Evolutionary conservation across 2,888 invertebrate genomes (phyloP).

Genomic region (Trissonchulus latispiculum): DNA sequence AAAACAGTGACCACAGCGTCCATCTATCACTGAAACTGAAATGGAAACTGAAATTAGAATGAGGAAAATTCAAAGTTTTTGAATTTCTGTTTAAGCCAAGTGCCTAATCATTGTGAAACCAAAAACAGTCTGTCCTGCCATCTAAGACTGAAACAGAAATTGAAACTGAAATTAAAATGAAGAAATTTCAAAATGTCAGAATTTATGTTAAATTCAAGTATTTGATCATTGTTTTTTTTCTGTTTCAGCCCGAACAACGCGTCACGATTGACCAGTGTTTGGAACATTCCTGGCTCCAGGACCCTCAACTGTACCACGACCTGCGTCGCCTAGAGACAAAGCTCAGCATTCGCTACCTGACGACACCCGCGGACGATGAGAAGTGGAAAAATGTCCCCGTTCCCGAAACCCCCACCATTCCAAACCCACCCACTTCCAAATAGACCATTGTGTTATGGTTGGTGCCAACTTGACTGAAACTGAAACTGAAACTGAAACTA

Average conservation of each 20-base stretch:
- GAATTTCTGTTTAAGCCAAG: too few species aligned
- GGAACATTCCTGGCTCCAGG: constrained; percentile 38
- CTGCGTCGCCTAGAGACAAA: constrained; percentile 34
- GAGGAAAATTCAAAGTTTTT: too few species aligned
- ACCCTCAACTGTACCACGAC: constrained; percentile 36
- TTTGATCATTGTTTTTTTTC: too few species aligned
- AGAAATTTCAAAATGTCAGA: not conserved
- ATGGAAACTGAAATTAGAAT: too few species aligned
- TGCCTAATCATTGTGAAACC: too few species aligned
- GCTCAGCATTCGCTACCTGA: constrained; percentile 27
- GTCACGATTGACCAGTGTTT: constrained; percentile 39
- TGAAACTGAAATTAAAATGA: not conserved
- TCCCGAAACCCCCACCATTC: not conserved
- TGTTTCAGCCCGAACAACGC: constrained; percentile 38
- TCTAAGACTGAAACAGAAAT: not conserved
- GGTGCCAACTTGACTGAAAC: too few species aligned
- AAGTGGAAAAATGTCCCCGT: not conserved
- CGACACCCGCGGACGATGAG: constrained; percentile 22
- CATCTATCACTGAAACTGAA: too few species aligned
- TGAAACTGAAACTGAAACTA: too few species aligned
- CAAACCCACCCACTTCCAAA: too few species aligned
- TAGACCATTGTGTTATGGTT: too few species aligned
- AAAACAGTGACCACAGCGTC: too few species aligned
- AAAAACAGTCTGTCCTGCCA: not conserved
- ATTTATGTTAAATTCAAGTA: too few species aligned